These are phyloP conservation scores for Solenodon paradoxus DNA, from an alignment of 2,113 vertebrate genomes.

Conservation along the genomic window DNA sequence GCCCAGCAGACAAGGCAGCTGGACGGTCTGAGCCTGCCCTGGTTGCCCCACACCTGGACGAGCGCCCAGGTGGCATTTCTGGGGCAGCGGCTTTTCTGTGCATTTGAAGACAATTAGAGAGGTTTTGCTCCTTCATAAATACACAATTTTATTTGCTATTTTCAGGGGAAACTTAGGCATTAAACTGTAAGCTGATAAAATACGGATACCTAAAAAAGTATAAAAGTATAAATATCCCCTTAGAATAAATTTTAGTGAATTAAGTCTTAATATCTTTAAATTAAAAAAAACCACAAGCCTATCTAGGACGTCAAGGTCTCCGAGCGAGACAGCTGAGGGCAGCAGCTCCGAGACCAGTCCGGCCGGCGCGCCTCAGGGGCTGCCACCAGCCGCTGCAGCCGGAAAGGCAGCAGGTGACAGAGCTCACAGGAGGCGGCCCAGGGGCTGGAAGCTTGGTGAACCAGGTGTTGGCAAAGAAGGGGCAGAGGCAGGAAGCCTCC, in stretches of 20 bases:
- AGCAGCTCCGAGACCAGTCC: background rate
- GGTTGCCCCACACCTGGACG: too few relatives aligned
- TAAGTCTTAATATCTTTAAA: constrained; percentile 79
- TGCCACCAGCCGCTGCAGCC: too few relatives aligned
- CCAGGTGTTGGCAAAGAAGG: constrained; percentile 52
- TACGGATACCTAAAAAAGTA: constrained; percentile 85
- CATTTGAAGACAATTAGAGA: constrained; percentile 73
- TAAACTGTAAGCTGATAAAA: constrained; percentile 81
- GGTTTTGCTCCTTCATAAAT: constrained; percentile 76
- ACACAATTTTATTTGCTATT: constrained; percentile 77
- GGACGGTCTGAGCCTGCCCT: too few relatives aligned
- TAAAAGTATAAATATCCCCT: constrained; percentile 86
- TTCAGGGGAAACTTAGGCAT: constrained; percentile 77
- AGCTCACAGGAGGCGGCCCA: constrained; percentile 44
- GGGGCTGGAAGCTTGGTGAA: constrained; percentile 54
- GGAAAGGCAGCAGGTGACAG: too few relatives aligned
- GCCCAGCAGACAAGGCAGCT: too few relatives aligned
- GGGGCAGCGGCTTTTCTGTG: background rate
- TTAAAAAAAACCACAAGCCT: constrained; percentile 77
- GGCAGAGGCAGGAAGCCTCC: constrained; percentile 45
- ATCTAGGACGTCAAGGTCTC: constrained; percentile 53
- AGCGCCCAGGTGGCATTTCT: background rate
- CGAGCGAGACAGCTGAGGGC: constrained; percentile 52
- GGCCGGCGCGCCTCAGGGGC: too few relatives aligned
- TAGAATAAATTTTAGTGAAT: constrained; percentile 82